Base-by-base conservation (phyloP, 2,797 vertebrate genomes). In the Iguana delicatissima region DNA sequence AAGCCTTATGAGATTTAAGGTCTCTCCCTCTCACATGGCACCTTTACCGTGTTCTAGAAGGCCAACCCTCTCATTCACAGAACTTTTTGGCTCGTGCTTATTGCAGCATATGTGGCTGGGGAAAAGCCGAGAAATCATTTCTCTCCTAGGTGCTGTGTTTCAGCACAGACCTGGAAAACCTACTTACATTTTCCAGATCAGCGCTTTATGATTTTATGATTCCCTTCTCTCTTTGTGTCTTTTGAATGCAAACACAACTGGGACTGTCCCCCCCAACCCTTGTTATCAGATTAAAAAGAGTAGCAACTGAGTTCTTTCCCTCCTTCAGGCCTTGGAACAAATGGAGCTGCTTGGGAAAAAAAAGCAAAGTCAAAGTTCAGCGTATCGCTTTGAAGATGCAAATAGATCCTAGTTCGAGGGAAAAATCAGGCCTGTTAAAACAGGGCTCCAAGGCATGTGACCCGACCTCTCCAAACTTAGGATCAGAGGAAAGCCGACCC, bases 221-320 rank as follows among this genome's bases (percentile, higher is more conserved):
- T 59, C 52, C 52, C 4, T 20, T 24, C 29, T 69, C 24, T 87
- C 35, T 46, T 38, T 88, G 74, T 80, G 16, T 82, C 87, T 83
- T 32, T 4, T n/a, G 10, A 24, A 77, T 6, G 38, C 52, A 80
- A 3, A 42, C 35, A 29, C 46, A 50, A 57, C n/a, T 7, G 76
- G 42, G 16, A 82, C 89, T 92, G 91, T 92, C 91, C 91, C 59
- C 90, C 90, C 91, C 87, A 93, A 87, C 73, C 84, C 88, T 77
- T 91, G 90, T 84, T 64, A 91, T 87, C 4, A 0, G 91, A 92
- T 96, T 90, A 90, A 97, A 92, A 95, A 95, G 93, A 95, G 93
- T 91, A 87, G 94, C 93, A 93, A 18, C 95, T 95, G 90, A 95
- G 94, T 50, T 52, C 22, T 80, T n/a, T 80, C 29, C 18, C 24